Evolutionary conservation across 2,113 vertebrate species (phyloP), one percentile per base, ranked within the genome.

Genomic region (Ailurus styani): DNA sequence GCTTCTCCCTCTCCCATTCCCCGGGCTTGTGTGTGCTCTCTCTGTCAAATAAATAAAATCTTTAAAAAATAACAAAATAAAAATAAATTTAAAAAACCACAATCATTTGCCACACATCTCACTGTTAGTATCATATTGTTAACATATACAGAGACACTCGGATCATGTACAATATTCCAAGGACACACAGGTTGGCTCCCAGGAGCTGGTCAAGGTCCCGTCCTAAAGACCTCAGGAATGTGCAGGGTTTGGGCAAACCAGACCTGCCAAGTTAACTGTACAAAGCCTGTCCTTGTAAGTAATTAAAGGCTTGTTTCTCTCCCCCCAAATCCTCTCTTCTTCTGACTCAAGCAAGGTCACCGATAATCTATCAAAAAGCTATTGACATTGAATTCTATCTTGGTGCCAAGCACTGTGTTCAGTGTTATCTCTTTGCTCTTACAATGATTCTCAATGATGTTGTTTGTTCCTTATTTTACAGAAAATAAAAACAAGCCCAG

Each of bases 281-380:
- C 34, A 23, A 8, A 34, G 12, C 0, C 15, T 40, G 37, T 34
- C 29, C 9, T 5, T n/a, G 3, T 7, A 6, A 13, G 10, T 11
- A 6, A 85, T 31, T 15, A 70, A 55, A 70, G 31, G 2, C 18
- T 37, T 72, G 23, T 34, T 82, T 91, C 72, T 70, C 23, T 54
- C 47, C 25, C 25, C 40, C 20, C 20, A 5, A 83, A 52, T 6
- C 12, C 17, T 45, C 29, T 40, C 40, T 21, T 94, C 40, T 64
- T 21, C 66, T 23, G 52, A 73, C 7, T 42, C 14, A 17, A 72
- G 66, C 1, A 79, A 83, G 15, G 72, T n/a, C 34, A 6, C 10
- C 21, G 11, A 25, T 17, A 87, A 73, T 47, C 42, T 68, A 77
- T 9, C 37, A 50, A 50, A 27, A 57, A 85, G 34, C 21, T 72